A percentile compares a stretch with the other conserved stretches of the same genome.
phyloP scores from a whole-genome alignment of 2,888 invertebrate genomes.

The Catotricha subobsoleta region DNA sequence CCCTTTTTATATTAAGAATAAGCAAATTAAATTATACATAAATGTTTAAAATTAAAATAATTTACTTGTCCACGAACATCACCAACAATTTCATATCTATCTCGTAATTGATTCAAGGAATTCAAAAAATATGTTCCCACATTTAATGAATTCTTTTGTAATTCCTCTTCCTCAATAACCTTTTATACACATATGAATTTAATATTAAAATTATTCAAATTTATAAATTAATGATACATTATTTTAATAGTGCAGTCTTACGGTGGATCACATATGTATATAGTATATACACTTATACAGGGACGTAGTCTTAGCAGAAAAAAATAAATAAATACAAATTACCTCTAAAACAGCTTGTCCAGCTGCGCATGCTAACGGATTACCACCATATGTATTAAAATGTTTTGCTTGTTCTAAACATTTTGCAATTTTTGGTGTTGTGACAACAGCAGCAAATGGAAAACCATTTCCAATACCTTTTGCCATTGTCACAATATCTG shows the following conservation, averaged over 20 bases:
- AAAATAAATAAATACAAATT: conserved; percentile 16
- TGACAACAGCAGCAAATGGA: conserved; percentile 88
- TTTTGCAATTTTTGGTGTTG: conserved; percentile 73
- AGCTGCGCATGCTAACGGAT: conserved; percentile 73
- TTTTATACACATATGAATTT: conserved; percentile 19
- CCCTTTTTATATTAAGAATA: conserved; percentile 32
- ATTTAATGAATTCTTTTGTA: conserved; percentile 55
- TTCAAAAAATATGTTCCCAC: conserved; percentile 70
- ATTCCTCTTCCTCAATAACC: conserved; percentile 74
- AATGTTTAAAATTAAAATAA: background rate
- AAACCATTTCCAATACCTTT: conserved; percentile 87
- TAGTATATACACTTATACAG: no score
- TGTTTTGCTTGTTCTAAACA: conserved; percentile 56
- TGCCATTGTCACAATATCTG: conserved; percentile 93
- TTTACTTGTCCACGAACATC: conserved; percentile 74
- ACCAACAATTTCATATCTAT: conserved; percentile 54
- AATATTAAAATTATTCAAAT: background rate
- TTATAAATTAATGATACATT: no score
- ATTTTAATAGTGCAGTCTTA: no score
- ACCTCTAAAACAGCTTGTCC: conserved; percentile 88
- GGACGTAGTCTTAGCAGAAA: no score
- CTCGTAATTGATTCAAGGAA: conserved; percentile 51
- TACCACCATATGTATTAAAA: conserved; percentile 95
- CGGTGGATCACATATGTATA: no score
- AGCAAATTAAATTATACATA: background rate